phyloP scores from a whole-genome alignment of 2,888 invertebrate species.

The Apodemia duryi region DNA sequence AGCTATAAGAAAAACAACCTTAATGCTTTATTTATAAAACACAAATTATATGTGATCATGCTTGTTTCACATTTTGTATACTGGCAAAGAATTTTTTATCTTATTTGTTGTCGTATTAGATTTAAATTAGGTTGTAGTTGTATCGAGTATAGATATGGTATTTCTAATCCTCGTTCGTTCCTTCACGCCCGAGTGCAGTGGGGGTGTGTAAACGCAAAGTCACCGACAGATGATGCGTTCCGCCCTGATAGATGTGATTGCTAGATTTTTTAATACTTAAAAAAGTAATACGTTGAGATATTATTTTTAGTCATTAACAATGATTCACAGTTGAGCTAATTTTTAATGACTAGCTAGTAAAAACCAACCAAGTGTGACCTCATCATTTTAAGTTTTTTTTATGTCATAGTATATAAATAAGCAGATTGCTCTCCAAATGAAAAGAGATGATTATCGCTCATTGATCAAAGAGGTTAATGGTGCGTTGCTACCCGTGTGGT shows the following conservation, averaged over 20 bases:
- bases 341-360: too few species aligned
- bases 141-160: conserved; percentile 37
- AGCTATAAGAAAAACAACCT: conserved; percentile 34
- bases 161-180: conserved; percentile 50
- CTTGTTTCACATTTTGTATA: not conserved
- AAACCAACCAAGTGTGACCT: too few species aligned
- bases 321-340: too few species aligned
- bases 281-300: conserved; percentile 21
- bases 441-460: too few species aligned
- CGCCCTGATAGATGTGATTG: conserved; percentile 59
- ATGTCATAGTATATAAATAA: too few species aligned
- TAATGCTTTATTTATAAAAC: conserved; percentile 19
- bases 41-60: conserved; percentile 10
- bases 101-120: not conserved
- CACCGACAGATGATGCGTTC: conserved; percentile 64
- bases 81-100: conserved; percentile 25
- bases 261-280: conserved; percentile 30
- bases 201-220: conserved; percentile 56
- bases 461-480: too few species aligned
- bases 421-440: too few species aligned
- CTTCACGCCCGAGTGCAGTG: conserved; percentile 59
- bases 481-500: too few species aligned
- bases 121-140: not conserved
- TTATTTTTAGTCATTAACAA: too few species aligned
- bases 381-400: too few species aligned